Base-by-base conservation (phyloP, 1,140 invertebrate species). In the Pollicipes pollicipes region DNA sequence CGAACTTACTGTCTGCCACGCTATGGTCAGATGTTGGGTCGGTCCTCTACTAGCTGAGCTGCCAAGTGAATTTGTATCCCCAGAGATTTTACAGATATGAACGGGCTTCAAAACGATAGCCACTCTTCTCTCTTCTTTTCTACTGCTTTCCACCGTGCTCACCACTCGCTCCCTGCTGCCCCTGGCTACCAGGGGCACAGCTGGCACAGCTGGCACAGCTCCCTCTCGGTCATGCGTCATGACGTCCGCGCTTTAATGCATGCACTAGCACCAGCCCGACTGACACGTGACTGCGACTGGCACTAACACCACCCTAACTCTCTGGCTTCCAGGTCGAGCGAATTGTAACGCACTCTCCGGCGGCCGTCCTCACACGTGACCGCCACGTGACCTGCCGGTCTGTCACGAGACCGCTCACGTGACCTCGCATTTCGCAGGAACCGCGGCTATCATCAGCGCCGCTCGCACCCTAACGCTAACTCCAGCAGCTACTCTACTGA, bases 401-500 rank as follows among this genome's bases (percentile, higher is more conserved):
- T 28, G 68, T 21, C 75, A 37, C 4, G n/a, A 0, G 24, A 70
- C 67, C 64, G 66, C 68, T 77, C 63, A 77, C 73, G 63, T 71
- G 72, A 66, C 69, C 67, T 72, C 73, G 70, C 74, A 67, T 73
- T 73, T 69, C 68, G 71, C 74, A 77, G 76, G 73, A 76, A 73
- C 66, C 75, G 77, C 69, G 72, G 76, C 17, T 77, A 75, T 66
- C 72, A 73, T 16, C 73, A 73, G n/a, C 77, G 77, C 69, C 73
- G 76, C 30, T 78, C 79, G 70, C 77, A 78, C 72, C 76, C 75
- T 32, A 80, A 78, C 24, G 76, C 79, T 30, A 76, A 75, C 26
- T 77, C 78, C 64, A 74, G 77, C 73, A 76, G 80, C 69, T 89
- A 89, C 71, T 88, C 88, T 68, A 91, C 89, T 0, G 76, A 76